phyloP scores from a whole-genome alignment of 2,888 invertebrate genomes.

The Gortyna flavago region DNA sequence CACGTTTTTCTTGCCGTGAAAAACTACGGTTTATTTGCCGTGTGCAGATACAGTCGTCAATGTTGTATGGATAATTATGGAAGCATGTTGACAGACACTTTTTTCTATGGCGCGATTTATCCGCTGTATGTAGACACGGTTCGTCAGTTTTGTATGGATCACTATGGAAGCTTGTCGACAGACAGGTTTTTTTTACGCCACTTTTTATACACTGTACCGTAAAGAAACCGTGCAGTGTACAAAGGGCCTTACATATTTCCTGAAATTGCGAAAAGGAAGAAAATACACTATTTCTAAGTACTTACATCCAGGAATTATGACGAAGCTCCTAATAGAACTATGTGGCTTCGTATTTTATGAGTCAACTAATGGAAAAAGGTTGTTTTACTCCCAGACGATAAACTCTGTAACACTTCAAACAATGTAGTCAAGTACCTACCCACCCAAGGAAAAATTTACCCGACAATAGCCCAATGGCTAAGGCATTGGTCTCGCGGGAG shows the following conservation, averaged over 20 bases:
- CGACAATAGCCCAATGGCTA: slow-evolving; percentile 19
- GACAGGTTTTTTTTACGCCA: too few relatives aligned
- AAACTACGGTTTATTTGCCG: too few relatives aligned
- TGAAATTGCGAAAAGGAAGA: background rate
- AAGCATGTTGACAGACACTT: too few relatives aligned
- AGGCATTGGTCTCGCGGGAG: slow-evolving; percentile 8
- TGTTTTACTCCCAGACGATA: slow-evolving; percentile 21
- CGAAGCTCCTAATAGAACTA: background rate
- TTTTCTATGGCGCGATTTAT: too few relatives aligned
- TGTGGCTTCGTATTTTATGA: slow-evolving; percentile 26
- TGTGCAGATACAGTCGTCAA: background rate
- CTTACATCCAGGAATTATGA: background rate
- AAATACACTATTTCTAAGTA: slow-evolving; percentile 10
- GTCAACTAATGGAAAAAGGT: slow-evolving; percentile 15
- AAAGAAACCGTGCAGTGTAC: too few relatives aligned
- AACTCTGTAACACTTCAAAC: slow-evolving; percentile 31
- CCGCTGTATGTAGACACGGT: too few relatives aligned
- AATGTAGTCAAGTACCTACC: slow-evolving; percentile 23
- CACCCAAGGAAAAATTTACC: slow-evolving; percentile 4
- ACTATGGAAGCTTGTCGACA: too few relatives aligned
- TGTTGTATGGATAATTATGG: too few relatives aligned
- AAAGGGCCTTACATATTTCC: background rate
- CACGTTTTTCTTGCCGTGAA: too few relatives aligned
- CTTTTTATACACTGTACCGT: too few relatives aligned
- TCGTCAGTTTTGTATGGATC: too few relatives aligned